phyloP scores from a whole-genome alignment of 2,888 invertebrate species.

The Autographa gamma region DNA sequence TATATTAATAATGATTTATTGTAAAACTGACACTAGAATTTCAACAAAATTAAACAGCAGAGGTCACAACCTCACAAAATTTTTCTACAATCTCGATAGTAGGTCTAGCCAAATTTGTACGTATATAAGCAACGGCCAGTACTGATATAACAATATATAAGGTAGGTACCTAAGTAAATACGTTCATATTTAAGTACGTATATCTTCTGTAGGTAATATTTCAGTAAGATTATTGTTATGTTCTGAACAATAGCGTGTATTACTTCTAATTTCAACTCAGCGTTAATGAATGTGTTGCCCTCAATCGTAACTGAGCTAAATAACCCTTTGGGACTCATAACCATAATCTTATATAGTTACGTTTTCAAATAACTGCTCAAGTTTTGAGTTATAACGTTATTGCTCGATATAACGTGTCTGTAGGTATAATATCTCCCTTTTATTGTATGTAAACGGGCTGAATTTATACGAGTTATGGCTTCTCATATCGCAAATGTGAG shows the following conservation, averaged over 20 bases:
- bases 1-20: no score
- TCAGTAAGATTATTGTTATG: no score
- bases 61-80: no score
- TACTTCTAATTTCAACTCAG: neutral
- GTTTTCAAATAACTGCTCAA: neutral
- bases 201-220: no score
- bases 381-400: conserved; percentile 13
- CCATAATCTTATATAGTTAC: neutral
- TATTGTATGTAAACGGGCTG: conserved; percentile 9
- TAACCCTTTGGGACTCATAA: conserved; percentile 8
- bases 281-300: neutral
- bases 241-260: neutral
- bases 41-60: no score
- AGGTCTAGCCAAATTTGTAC: no score
- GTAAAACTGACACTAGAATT: no score
- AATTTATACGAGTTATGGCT: conserved; percentile 10
- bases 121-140: no score
- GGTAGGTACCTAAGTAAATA: no score
- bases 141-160: no score
- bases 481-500: conserved; percentile 12
- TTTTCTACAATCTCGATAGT: no score
- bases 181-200: no score
- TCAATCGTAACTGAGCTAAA: neutral
- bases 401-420: neutral
- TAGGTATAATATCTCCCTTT: neutral